These are phyloP conservation scores for Rhyacophila evoluta DNA, from an alignment of 2,888 invertebrate species.

Conservation along the genomic window DNA sequence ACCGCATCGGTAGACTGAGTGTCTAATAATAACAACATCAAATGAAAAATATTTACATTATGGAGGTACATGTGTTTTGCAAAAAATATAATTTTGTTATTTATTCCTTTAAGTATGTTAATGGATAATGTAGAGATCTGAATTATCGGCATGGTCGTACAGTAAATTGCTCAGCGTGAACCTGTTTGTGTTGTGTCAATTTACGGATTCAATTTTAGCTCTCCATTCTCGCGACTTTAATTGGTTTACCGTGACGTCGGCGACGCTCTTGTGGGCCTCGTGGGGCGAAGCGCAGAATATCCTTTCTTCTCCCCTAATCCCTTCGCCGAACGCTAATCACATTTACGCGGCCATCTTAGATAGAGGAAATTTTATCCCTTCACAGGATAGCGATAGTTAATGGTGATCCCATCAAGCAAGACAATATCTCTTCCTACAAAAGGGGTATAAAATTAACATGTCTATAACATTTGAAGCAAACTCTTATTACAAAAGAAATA, in stretches of 20 bases:
- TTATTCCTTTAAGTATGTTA: no score
- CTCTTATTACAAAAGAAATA: no score
- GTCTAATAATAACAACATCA: no score
- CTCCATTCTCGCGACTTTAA: constrained; percentile 42
- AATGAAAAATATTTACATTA: no score
- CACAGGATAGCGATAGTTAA: not conserved
- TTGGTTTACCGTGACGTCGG: constrained; percentile 40
- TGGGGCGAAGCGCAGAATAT: not conserved
- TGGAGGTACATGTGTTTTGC: no score
- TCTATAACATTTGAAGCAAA: no score
- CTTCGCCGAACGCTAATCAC: constrained; percentile 37
- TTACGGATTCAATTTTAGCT: constrained; percentile 42
- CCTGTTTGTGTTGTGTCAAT: constrained; percentile 38
- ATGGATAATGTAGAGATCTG: not conserved
- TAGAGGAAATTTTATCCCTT: constrained; percentile 11
- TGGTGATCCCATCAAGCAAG: no score
- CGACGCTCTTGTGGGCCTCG: not conserved
- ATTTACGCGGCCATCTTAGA: constrained; percentile 48
- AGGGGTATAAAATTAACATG: no score
- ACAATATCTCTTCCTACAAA: no score
- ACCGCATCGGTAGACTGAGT: no score
- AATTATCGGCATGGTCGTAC: not conserved
- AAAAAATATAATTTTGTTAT: no score
- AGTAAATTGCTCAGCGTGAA: not conserved
- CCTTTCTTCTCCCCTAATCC: constrained; percentile 39